Base-by-base conservation (phyloP, 1,140 invertebrate species). In the Brachionus koreanus region DNA sequence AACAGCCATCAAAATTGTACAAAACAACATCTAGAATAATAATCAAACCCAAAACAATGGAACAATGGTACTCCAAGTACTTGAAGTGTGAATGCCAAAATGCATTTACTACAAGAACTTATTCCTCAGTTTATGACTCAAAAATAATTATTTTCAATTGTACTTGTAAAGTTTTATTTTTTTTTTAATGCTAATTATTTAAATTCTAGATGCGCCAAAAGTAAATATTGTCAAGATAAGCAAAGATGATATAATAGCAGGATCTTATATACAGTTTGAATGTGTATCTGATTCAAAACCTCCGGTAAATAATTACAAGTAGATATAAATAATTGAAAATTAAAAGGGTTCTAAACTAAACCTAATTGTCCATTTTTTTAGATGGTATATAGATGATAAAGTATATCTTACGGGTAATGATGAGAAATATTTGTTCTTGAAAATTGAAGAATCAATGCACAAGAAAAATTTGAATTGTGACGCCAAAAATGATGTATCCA, bases 401-500 rank as follows among this genome's bases (percentile, higher is more conserved):
- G 49, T 79, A 4, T 65, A 61, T 23, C 37, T 39, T 6, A 65
- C 33, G n/a, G 76, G 76, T 2, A 25, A 6, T 57, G 49, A 61
- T 13, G 76, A 79, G 23, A 57, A 43, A 79, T 33, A 33, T 79
- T 61, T 79, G 23, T 42, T 42, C n/a, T 43, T 79, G 10, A 79
- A 79, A 79, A 79, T 79, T 37, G 49, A 79, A 7, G 35, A 57
- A 12, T 42, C 33, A 35, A 79, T 79, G 76, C 35, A 79, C 9
- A 79, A 79, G 23, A 79, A 79, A 43, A 39, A 61, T 57, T 19
- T 79, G 6, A 57, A 79, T 23, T 79, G 76, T 43, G 49, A 79
- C 39, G 76, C 76, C 7, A 79, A 65, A 61, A 79, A 79, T 79
- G 76, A 79, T 23, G 76, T 79, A 9, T 79, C 76, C n/a, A 79